Percentiles rank a stretch among this genome's conserved stretches.
Conservation (phyloP, 2,113 vertebrate genomes). For the Sarotherodon lohbergeri region DNA sequence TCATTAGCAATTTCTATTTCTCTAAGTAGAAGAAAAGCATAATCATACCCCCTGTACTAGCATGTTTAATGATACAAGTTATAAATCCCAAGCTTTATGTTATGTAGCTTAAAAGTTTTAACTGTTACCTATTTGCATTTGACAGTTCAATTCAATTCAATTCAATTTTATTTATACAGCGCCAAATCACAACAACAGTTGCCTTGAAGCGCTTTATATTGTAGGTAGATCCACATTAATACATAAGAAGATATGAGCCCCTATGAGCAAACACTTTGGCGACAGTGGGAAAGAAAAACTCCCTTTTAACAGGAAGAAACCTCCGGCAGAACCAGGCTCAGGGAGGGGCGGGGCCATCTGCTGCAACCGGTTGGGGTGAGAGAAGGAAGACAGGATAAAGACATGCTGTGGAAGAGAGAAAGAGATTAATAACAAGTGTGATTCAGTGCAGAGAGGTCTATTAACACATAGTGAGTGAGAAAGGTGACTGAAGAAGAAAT, state of each 20-base stretch:
- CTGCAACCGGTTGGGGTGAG: fast-evolving
- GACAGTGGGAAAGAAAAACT: not conserved
- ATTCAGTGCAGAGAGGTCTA: too few relatives aligned
- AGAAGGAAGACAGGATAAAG: too few relatives aligned
- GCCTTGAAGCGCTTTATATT: not conserved
- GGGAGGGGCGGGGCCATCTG: fast-evolving
- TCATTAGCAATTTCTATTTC: not conserved
- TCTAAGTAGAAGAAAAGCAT: not conserved
- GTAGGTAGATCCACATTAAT: not conserved
- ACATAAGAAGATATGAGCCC: not conserved
- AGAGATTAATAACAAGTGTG: too few relatives aligned
- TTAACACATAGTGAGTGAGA: too few relatives aligned
- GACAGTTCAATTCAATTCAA: not conserved
- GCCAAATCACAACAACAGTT: not conserved
- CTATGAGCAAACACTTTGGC: not conserved
- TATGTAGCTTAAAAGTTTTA: not conserved
- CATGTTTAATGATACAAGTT: not conserved
- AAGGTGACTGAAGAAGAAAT: too few relatives aligned
- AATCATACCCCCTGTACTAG: fast-evolving
- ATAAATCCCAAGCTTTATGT: fast-evolving
- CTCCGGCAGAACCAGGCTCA: fast-evolving
- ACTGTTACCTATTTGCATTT: not conserved
- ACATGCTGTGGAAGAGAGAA: too few relatives aligned
- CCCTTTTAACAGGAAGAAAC: not conserved
- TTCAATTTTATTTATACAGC: not conserved